Base-by-base conservation (phyloP, 1,140 invertebrate species). In the Mamestra configurata region DNA sequence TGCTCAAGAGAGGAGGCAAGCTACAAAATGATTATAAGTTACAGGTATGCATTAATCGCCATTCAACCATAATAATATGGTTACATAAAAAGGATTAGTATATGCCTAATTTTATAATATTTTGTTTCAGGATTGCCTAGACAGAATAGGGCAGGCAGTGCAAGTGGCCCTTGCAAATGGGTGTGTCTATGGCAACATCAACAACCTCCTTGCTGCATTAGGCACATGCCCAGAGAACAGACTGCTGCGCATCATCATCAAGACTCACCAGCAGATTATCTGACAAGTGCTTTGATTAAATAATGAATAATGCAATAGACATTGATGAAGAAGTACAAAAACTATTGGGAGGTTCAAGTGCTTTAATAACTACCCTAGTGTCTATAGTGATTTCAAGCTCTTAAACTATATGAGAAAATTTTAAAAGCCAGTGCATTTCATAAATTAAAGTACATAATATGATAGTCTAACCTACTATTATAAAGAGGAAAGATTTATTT, bases 131-230 rank as follows among this genome's bases (percentile, higher is more conserved):
- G 94, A 96, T 40, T 95, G 96, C 71, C 92, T 98, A 79, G 97
- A 98, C 86, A 95, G 97, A 87, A 96, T 98, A 43, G 97, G 97
- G 0, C 97, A 98, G 92, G 96, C 97, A 11, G 95, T 97, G 0
- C 97, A 98, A 90, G 96, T 98, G 13, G 96, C 97, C 0, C 92
- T 98, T 55, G 96, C 96, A 57, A 96, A 96, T 11, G 97, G 97
- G 77, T 97, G 97, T 91, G 96, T 98, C 79, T 97, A 97, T 88
- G 97, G 97, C 46, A 98, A 98, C 89, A 96, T 96, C 13, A 95
- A 95, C 59, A 96, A 96, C 76, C 87, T 97, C 11, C 91, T 97
- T 0, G 95, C 95, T 40, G 88, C 95, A 11, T 80, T 97, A 15
- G 93, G 96, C 77, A 95, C 95, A 0, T 88, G 97, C 79, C 96